Conservation (phyloP, 2,113 vertebrate genomes). For the Hippoglossus stenolepis region DNA sequence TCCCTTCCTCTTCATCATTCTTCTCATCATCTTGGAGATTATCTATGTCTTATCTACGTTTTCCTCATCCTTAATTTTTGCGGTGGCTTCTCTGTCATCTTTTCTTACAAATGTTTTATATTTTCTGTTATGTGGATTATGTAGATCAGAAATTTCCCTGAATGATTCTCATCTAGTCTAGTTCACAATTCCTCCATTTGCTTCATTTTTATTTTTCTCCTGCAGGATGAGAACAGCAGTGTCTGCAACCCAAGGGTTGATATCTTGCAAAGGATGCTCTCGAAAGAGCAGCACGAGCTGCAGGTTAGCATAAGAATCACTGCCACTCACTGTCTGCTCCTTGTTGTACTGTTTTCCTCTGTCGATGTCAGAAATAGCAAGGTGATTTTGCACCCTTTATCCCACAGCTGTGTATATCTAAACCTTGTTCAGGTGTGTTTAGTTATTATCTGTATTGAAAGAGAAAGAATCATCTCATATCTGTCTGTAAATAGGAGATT, state of each 20-base stretch:
- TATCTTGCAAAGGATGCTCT: constrained; percentile 88
- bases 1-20: not conserved
- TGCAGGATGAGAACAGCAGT: constrained; percentile 89
- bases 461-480: constrained; percentile 2
- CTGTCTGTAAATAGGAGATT: constrained; percentile 15
- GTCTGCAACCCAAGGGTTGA: constrained; percentile 90
- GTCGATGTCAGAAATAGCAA: not conserved
- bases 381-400: not conserved
- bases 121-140: not conserved
- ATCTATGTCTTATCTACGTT: not conserved
- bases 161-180: not conserved
- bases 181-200: not conserved
- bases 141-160: not conserved
- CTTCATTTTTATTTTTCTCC: not conserved
- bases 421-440: not conserved
- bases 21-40: not conserved
- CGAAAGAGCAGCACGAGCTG: constrained; percentile 89
- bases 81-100: not conserved
- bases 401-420: not conserved
- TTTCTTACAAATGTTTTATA: not conserved
- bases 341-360: not conserved
- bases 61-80: not conserved
- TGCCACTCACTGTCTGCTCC: constrained; percentile 5
- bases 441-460: not conserved
- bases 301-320: constrained; percentile 82